Base-by-base conservation (phyloP, 2,888 invertebrate genomes). In the Linnaemya vulpina region DNA sequence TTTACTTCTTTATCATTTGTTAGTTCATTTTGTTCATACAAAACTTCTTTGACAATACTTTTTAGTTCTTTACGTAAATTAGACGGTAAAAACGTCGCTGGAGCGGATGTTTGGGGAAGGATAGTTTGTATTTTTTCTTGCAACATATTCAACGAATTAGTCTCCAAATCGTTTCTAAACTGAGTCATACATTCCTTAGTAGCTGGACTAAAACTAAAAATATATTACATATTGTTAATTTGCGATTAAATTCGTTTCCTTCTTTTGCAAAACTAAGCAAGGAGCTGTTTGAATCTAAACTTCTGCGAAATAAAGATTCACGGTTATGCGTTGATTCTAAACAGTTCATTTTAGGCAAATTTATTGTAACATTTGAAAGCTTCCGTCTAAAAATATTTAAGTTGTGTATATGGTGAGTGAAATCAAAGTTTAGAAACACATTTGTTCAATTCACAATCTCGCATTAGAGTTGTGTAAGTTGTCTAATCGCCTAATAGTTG, bases 151-250 rank as follows among this genome's bases (percentile, higher is more conserved):
- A 88, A 74, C 8, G 88, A 71, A 70, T 88, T 89, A 35, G 86
- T 84, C 22, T 89, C 89, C 25, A 89, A 84, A 25, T 87, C 87
- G 43, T 62, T 87, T 83, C 88, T 88, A 10, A 89, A 85, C 74
- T 88, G 88, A 1, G 73, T 76, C 74, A 89, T 86, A 77, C 88
- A 90, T 76, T 88, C 89, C 5, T 88, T 86, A 25, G 90, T 88
- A 58, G 89, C 77, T 3, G 90, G 90, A 78, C 89, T 90, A 43
- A 87, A 88, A 51, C 88, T 89, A 40, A 25, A 38, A 46, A 15
- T 51, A 11, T 11, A 38, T 40, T 46, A 43, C 46, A 51, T 15
- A 11, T 17, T 46, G 43, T 53, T n/a, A n/a, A n/a, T 0, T 10
- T 2, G 15, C 9, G 35, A 38, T 11, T 46, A 53, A 13, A 46